Evolutionary conservation across 2,113 vertebrate species (phyloP).

Genomic region (Sorex araneus): DNA sequence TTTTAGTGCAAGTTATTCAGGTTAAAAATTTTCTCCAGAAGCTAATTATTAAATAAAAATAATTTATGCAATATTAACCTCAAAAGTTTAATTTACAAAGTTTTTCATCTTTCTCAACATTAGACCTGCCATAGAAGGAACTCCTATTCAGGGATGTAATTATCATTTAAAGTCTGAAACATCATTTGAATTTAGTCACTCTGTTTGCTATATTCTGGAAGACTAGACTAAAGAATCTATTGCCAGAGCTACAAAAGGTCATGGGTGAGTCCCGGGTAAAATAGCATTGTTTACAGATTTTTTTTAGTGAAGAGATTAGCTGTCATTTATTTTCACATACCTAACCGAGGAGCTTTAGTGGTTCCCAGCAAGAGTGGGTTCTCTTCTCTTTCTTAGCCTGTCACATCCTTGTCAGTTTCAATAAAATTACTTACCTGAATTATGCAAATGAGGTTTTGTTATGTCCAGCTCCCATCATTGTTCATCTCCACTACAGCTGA

Average conservation of each 20-base stretch:
- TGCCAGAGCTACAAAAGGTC: constrained; percentile 88
- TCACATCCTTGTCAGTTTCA: constrained; percentile 98
- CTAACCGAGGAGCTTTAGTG: constrained; percentile 90
- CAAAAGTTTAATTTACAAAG: constrained; percentile 53
- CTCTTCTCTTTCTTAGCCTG: constrained; percentile 93
- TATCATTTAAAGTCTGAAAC: constrained; percentile 79
- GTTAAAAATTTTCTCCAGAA: constrained; percentile 1
- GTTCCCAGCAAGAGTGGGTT: constrained; percentile 91
- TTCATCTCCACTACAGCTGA: constrained; percentile 94
- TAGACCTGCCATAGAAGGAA: constrained; percentile 37
- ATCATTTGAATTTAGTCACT: constrained; percentile 81
- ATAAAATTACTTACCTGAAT: constrained; percentile 99
- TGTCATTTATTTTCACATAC: constrained; percentile 97
- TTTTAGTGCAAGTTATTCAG: constrained; percentile 62
- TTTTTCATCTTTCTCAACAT: constrained; percentile 23
- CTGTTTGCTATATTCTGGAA: constrained; percentile 81
- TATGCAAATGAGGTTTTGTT: constrained; percentile 97
- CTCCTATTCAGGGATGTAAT: constrained; percentile 35
- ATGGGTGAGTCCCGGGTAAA: constrained; percentile 94
- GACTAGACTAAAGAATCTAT: constrained; percentile 85
- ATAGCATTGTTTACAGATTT: constrained; percentile 97
- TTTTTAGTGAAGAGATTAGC: constrained; percentile 96
- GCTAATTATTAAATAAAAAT: constrained; percentile 56
- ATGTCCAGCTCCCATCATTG: constrained; percentile 93
- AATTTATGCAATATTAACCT: neutral